Conservation (phyloP, 2,888 invertebrate genomes). For the Drosophila seclusa region DNA sequence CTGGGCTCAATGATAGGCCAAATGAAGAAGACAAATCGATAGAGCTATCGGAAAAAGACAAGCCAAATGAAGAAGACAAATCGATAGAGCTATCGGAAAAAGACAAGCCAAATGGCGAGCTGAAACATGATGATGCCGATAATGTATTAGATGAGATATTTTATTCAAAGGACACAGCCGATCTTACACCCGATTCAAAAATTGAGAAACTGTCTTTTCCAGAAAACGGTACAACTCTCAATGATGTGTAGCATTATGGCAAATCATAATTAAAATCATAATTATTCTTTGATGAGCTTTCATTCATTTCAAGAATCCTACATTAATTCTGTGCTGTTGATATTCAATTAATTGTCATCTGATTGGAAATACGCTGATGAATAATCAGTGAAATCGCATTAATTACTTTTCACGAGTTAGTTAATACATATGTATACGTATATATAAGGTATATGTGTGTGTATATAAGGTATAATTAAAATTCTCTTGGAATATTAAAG, state of each 20-base stretch:
- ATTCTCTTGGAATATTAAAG: not conserved
- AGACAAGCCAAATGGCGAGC: no score
- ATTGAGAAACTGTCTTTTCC: fast-evolving
- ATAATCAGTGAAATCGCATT: not conserved
- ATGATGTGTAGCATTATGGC: not conserved
- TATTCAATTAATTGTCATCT: not conserved
- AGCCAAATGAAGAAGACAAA: not conserved
- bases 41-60: not conserved
- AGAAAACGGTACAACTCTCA: no score
- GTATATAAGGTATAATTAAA: conserved; percentile 1
- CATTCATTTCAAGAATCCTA: not conserved
- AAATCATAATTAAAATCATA: not conserved
- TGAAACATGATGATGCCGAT: not conserved
- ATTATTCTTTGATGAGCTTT: not conserved
- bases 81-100: not conserved
- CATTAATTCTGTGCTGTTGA: no score
- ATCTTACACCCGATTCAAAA: not conserved
- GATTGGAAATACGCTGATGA: conserved; percentile 11
- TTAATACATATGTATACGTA: not conserved
- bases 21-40: not conserved
- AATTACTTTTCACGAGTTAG: conserved; percentile 2
- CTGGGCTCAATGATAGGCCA: not conserved
- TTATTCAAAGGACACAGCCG: no score
- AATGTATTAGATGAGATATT: fast-evolving
- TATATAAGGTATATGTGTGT: not conserved